phyloP scores from a whole-genome alignment of 2,797 vertebrate species.

The Antennarius maculatus region DNA sequence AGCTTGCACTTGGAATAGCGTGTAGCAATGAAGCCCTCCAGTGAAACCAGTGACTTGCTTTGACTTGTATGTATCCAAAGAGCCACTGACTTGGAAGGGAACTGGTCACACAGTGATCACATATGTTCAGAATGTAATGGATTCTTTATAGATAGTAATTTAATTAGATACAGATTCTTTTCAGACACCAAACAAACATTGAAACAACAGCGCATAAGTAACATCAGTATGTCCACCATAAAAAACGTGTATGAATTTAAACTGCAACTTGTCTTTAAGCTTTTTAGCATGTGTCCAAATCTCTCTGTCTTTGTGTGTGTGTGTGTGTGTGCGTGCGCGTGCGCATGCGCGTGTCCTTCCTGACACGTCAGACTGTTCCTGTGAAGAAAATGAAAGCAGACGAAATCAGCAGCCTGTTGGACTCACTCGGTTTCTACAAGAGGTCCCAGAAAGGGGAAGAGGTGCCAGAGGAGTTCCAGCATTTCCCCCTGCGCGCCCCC shows the following conservation, averaged over 20 bases:
- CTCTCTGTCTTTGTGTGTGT: neutral
- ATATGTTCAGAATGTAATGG: neutral
- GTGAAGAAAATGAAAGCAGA: conserved; percentile 84
- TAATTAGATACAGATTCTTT: conserved; percentile 17
- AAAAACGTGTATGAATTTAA: neutral
- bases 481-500: conserved; percentile 79
- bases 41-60: conserved; percentile 22
- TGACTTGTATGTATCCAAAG: conserved; percentile 8
- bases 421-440: conserved; percentile 86
- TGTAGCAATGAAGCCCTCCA: conserved; percentile 22
- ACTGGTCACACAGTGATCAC: neutral
- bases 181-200: conserved; percentile 11
- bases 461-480: conserved; percentile 84
- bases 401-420: conserved; percentile 83
- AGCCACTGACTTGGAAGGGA: conserved; percentile 14
- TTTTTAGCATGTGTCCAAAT: conserved; percentile 16
- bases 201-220: conserved; percentile 20
- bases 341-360: conserved; percentile 14
- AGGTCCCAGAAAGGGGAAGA: conserved; percentile 85
- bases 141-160: conserved; percentile 17
- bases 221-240: neutral
- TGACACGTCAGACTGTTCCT: conserved; percentile 71
- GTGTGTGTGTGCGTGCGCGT: neutral
- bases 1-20: conserved; percentile 6
- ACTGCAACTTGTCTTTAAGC: conserved; percentile 2